Conservation (phyloP, 2,797 vertebrate genomes). For the Melanotaenia trifasciata region DNA sequence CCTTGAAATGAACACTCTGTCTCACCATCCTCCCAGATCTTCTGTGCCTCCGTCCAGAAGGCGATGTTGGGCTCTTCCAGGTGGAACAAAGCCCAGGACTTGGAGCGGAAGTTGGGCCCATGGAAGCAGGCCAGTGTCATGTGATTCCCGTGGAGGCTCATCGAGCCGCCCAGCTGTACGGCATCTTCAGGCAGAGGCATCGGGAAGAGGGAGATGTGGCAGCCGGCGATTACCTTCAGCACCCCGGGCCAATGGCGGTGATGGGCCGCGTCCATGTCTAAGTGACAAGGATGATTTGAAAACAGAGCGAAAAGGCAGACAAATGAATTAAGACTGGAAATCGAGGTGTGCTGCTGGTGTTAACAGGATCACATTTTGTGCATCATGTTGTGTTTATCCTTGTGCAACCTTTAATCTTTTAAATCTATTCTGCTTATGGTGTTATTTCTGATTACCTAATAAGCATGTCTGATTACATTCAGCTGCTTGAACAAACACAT, state of each 20-base stretch:
- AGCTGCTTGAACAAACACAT: constrained; percentile 24
- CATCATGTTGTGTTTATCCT: constrained; percentile 10
- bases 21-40: constrained; percentile 97
- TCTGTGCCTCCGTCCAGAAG: constrained; percentile 99
- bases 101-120: constrained; percentile 98
- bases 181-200: constrained; percentile 95
- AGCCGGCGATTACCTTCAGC: constrained; percentile 95
- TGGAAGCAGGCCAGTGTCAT: constrained; percentile 99
- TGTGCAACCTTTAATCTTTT: background rate
- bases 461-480: constrained; percentile 44
- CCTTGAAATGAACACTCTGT: background rate
- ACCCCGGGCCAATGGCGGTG: constrained; percentile 98
- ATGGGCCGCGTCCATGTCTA: constrained; percentile 96
- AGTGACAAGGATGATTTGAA: constrained; percentile 2
- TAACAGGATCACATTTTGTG: constrained; percentile 2
- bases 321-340: constrained; percentile 24
- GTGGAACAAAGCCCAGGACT: constrained; percentile 98
- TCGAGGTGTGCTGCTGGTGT: background rate
- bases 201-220: constrained; percentile 98
- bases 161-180: constrained; percentile 96
- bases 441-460: constrained; percentile 30
- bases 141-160: constrained; percentile 98
- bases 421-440: constrained; percentile 8
- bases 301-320: constrained; percentile 13
- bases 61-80: constrained; percentile 99